Evolutionary conservation across 1,140 invertebrate species (phyloP).

Genomic region (Drosophila sucinea): DNA sequence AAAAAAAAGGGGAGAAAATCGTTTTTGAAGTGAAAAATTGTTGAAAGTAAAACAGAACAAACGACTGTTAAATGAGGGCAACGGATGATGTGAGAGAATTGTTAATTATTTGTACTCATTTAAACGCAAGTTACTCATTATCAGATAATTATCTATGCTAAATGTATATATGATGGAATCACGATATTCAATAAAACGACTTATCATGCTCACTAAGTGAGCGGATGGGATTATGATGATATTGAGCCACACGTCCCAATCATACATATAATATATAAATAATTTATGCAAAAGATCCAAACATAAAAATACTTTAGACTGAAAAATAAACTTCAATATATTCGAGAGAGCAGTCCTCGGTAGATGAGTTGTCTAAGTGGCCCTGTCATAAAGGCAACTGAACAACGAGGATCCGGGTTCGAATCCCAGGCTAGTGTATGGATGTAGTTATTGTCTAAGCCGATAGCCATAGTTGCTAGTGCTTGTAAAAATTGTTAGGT

Average conservation of each 20-base stretch:
- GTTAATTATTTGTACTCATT: background rate
- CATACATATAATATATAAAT: too few relatives aligned
- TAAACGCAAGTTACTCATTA: constrained; percentile 1
- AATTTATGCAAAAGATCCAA: too few relatives aligned
- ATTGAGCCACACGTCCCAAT: background rate
- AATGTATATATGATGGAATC: constrained; percentile 1
- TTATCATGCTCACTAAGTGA: background rate
- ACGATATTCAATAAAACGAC: background rate
- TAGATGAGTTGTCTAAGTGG: too few relatives aligned
- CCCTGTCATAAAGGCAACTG: too few relatives aligned
- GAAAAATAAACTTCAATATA: too few relatives aligned
- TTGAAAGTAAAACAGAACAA: background rate
- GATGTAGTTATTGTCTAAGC: too few relatives aligned
- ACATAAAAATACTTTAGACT: too few relatives aligned
- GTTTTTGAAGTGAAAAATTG: background rate
- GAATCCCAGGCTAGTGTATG: too few relatives aligned
- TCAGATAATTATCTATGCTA: constrained; percentile 5
- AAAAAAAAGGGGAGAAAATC: background rate
- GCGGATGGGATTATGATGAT: background rate
- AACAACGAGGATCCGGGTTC: too few relatives aligned
- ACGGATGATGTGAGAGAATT: background rate
- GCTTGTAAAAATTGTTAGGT: too few relatives aligned
- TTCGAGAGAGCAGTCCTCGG: too few relatives aligned
- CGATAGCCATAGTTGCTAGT: too few relatives aligned
- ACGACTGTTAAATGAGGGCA: background rate